Conservation (phyloP, 2,797 vertebrate species). For the Paramormyrops hopkinsi region DNA sequence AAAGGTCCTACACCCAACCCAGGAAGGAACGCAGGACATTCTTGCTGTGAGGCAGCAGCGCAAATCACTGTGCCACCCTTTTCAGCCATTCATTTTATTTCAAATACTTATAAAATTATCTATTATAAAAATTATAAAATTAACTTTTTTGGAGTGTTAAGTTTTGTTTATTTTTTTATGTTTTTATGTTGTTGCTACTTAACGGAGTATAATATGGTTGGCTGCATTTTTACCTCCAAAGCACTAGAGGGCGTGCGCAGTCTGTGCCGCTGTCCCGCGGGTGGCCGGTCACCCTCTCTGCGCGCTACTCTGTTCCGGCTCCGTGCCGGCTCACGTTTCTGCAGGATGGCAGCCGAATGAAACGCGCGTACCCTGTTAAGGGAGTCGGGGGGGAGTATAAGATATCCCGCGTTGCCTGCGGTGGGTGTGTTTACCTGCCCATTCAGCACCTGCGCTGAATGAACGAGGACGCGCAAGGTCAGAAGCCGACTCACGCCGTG, state of each 20-base stretch:
- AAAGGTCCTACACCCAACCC: too few relatives aligned
- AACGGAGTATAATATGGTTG: not conserved
- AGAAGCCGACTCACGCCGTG: constrained; percentile 32
- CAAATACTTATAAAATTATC: not conserved
- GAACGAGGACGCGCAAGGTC: constrained; percentile 63
- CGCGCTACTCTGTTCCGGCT: not conserved
- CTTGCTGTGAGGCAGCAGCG: too few relatives aligned
- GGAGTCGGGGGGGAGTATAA: constrained; percentile 32
- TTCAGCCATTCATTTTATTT: not conserved
- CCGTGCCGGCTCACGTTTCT: constrained; percentile 31
- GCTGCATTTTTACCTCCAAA: not conserved
- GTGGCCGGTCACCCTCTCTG: not conserved
- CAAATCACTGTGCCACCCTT: not conserved
- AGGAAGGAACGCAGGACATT: too few relatives aligned
- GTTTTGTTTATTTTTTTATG: not conserved
- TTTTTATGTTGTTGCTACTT: not conserved
- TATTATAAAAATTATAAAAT: too few relatives aligned
- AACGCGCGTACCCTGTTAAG: constrained; percentile 43
- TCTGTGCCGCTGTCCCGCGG: not conserved
- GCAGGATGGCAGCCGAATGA: constrained; percentile 24
- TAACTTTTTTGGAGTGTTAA: not conserved
- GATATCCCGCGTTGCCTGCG: constrained; percentile 38
- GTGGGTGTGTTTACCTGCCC: constrained; percentile 34
- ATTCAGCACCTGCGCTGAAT: constrained; percentile 29
- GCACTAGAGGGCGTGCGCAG: constrained; percentile 6